Percentiles rank a stretch among this genome's conserved stretches.
phyloP scores from a whole-genome alignment of 2,113 vertebrate genomes.

The Seriola rivoliana region DNA sequence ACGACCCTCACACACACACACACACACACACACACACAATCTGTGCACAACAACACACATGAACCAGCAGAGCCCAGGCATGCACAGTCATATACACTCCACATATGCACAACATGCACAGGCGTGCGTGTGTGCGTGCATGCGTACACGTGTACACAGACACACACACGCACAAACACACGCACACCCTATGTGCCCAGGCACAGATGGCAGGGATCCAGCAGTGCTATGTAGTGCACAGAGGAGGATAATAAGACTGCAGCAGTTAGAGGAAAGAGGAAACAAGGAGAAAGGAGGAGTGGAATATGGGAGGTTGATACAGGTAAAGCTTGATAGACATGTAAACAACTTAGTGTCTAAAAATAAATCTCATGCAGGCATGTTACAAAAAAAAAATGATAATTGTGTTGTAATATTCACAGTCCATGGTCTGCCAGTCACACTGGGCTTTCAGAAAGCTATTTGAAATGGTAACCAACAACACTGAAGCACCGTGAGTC shows the following conservation, averaged over 20 bases:
- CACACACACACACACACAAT: constrained; percentile 4
- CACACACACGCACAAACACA: neutral
- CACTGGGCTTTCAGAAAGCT: constrained; percentile 30
- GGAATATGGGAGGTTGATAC: constrained; percentile 37
- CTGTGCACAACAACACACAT: neutral
- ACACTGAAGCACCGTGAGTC: constrained; percentile 25
- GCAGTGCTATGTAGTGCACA: constrained; percentile 61
- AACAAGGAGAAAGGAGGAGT: constrained; percentile 29
- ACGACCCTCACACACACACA: constrained; percentile 57
- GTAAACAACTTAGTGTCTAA: constrained; percentile 16
- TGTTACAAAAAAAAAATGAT: constrained; percentile 2
- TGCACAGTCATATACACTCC: constrained; percentile 8
- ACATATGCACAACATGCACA: neutral
- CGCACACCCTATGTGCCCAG: constrained; percentile 3
- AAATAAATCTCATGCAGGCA: neutral
- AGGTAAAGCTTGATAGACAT: constrained; percentile 33
- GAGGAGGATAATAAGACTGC: constrained; percentile 68
- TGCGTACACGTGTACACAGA: neutral
- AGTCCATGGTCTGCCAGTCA: constrained; percentile 26
- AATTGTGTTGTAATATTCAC: constrained; percentile 16
- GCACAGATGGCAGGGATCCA: constrained; percentile 68
- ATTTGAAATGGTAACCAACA: constrained; percentile 42
- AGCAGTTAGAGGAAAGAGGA: constrained; percentile 31
- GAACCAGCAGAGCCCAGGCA: neutral
- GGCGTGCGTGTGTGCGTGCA: neutral